Conservation (phyloP, 2,888 invertebrate genomes). For the Cephus nigrinus region DNA sequence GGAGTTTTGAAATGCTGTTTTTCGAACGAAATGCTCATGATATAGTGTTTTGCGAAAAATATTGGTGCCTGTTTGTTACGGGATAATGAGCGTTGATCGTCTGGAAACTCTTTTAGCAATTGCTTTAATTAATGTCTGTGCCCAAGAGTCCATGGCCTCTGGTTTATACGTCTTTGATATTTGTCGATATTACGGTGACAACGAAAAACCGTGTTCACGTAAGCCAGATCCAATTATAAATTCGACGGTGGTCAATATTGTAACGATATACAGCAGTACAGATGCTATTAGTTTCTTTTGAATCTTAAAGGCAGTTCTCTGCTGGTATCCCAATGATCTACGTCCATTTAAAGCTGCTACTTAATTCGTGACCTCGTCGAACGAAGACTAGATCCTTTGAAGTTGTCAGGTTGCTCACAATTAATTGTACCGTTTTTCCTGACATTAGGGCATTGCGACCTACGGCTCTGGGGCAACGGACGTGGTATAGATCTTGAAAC, state of each 20-base stretch:
- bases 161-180: not conserved
- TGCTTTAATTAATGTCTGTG: conserved; percentile 32
- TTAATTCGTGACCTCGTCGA: too few species aligned
- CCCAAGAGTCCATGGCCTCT: conserved; percentile 30
- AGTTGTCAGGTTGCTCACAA: not conserved
- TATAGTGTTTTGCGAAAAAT: not conserved
- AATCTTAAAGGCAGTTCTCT: too few species aligned
- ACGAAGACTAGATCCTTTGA: too few species aligned
- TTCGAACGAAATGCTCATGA: not conserved
- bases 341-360: too few species aligned
- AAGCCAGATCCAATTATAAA: too few species aligned
- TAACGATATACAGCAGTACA: too few species aligned
- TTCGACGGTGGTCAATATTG: too few species aligned
- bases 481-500: not conserved
- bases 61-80: not conserved
- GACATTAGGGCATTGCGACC: not conserved
- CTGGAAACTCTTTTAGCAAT: conserved; percentile 34
- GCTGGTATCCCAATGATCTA: too few species aligned
- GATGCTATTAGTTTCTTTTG: too few species aligned
- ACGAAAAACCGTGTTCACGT: too few species aligned
- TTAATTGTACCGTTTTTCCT: not conserved
- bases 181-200: too few species aligned
- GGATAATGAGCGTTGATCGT: not conserved
- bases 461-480: conserved; percentile 1
- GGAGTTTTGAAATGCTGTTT: conserved; percentile 15